phyloP scores from a whole-genome alignment of 92 coral and sea anemone species.

The Heteractis magnifica region DNA sequence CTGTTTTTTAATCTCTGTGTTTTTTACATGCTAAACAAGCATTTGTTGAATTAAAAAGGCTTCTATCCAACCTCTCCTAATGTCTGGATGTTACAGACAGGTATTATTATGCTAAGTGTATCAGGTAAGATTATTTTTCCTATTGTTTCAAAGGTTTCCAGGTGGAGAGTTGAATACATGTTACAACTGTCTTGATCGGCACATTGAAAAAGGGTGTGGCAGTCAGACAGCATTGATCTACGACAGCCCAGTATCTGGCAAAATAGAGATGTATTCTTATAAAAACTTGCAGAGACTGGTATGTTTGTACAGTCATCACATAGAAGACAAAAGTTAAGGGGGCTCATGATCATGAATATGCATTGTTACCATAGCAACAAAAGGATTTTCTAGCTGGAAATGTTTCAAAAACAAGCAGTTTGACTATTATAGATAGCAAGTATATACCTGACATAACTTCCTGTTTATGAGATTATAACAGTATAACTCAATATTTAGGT shows the following conservation, averaged over 20 bases:
- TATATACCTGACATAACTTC: neutral
- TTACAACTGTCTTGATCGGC: constrained; percentile 91
- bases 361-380: neutral
- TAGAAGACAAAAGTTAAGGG: too few species aligned
- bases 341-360: neutral
- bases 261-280: constrained; percentile 80
- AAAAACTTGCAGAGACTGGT: constrained; percentile 78
- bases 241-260: constrained; percentile 91
- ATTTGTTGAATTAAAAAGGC: too few species aligned
- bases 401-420: too few species aligned
- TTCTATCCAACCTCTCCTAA: neutral
- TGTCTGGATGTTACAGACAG: neutral
- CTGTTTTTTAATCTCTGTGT: too few species aligned
- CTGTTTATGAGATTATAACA: neutral
- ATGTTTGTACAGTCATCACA: neutral
- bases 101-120: neutral
- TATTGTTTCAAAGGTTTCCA: constrained; percentile 62
- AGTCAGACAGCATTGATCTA: constrained; percentile 73
- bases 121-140: neutral
- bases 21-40: too few species aligned
- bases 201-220: constrained; percentile 75
- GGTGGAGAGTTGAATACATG: constrained; percentile 96
- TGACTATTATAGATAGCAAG: neutral
- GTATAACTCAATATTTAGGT: neutral
- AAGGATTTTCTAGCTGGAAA: neutral